phyloP scores from a whole-genome alignment of 2,113 vertebrate species.

The Hucho hucho region DNA sequence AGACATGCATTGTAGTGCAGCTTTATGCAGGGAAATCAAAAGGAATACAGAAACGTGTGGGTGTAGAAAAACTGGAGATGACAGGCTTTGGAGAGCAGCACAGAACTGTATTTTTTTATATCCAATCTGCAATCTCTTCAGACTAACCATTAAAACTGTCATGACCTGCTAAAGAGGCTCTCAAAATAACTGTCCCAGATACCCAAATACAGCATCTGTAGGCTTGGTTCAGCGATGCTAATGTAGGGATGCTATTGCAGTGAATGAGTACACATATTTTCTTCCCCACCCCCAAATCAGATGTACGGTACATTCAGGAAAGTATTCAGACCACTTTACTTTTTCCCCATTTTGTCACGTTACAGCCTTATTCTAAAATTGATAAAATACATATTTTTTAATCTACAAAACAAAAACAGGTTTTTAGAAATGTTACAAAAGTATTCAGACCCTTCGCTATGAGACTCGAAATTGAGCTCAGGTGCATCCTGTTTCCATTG shows the following conservation, averaged over 20 bases:
- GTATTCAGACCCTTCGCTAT: too few relatives aligned
- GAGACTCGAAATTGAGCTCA: too few relatives aligned
- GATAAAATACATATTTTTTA: too few relatives aligned
- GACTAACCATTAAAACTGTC: background rate
- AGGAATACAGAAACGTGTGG: background rate
- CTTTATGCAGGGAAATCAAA: conserved; percentile 13
- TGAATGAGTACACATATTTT: background rate
- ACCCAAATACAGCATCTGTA: background rate
- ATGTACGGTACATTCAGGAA: too few relatives aligned
- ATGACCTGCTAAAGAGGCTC: background rate
- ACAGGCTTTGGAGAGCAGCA: background rate
- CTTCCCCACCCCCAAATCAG: background rate
- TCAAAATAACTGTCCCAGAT: conserved; percentile 7
- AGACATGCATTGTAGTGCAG: conserved; percentile 42
- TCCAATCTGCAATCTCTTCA: background rate
- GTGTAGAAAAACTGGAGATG: background rate
- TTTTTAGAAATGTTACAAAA: too few relatives aligned
- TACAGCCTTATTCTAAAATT: too few relatives aligned
- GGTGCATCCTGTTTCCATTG: too few relatives aligned
- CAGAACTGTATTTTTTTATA: background rate
- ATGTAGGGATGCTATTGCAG: background rate
- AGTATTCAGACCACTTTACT: too few relatives aligned
- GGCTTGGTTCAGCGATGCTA: background rate
- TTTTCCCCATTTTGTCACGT: too few relatives aligned
- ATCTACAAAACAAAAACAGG: too few relatives aligned